A percentile compares a stretch with the other conserved stretches of the same genome.
Evolutionary conservation across 1,140 invertebrate species (phyloP).

Genomic region (Diorhabda elongata): DNA sequence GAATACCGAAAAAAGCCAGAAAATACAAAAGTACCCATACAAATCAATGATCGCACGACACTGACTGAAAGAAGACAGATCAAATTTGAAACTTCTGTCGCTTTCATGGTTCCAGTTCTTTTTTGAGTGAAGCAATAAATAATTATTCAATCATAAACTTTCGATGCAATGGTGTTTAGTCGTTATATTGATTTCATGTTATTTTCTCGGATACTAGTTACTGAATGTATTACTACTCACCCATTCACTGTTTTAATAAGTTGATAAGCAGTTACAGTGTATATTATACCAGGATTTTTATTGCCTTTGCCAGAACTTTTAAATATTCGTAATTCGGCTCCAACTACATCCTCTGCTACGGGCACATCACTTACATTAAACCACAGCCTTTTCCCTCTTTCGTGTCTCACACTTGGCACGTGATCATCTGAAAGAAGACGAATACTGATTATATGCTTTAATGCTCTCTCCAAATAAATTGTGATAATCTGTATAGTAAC

Average conservation of each 20-base stretch:
- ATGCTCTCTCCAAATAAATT: too few relatives aligned
- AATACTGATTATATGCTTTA: not conserved
- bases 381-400: constrained; percentile 81
- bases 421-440: constrained; percentile 56
- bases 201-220: not conserved
- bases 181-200: not conserved
- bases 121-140: too few relatives aligned
- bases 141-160: too few relatives aligned
- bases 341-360: constrained; percentile 70
- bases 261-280: constrained; percentile 56
- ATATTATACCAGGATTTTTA: constrained; percentile 42
- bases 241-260: constrained; percentile 56
- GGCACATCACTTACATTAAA: constrained; percentile 87
- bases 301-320: constrained; percentile 51
- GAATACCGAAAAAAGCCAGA: too few relatives aligned
- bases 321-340: constrained; percentile 81
- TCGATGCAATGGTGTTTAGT: too few relatives aligned
- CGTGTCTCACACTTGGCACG: constrained; percentile 69
- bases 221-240: constrained; percentile 41
- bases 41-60: too few relatives aligned
- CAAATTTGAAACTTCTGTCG: too few relatives aligned
- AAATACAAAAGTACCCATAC: too few relatives aligned
- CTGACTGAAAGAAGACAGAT: too few relatives aligned
- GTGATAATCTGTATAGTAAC: too few relatives aligned
- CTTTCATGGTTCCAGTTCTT: too few relatives aligned